Percentiles rank a stretch among this genome's conserved stretches.
Conservation (phyloP, 2,113 vertebrate species). For the Mungos mungo region DNA sequence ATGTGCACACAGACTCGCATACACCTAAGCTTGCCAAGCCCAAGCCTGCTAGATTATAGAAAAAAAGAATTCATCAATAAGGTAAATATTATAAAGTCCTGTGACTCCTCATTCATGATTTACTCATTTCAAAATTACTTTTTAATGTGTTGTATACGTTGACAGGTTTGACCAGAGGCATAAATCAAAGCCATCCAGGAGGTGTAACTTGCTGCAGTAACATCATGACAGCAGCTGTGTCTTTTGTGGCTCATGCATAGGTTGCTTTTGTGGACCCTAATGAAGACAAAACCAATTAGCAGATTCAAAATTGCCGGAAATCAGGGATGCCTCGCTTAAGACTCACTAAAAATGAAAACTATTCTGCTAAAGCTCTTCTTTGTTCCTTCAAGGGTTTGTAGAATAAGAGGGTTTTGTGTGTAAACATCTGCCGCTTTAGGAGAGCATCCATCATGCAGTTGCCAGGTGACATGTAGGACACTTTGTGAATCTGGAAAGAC, state of each 20-base stretch:
- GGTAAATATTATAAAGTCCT: slow-evolving; percentile 42
- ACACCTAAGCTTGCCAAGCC: neutral
- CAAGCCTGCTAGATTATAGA: slow-evolving; percentile 46
- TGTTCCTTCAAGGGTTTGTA: slow-evolving; percentile 35
- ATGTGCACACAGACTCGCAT: neutral
- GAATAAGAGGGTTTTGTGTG: neutral
- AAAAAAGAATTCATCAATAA: slow-evolving; percentile 54
- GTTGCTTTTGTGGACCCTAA: slow-evolving; percentile 68
- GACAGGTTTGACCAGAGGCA: slow-evolving; percentile 76
- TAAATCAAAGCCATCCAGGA: slow-evolving; percentile 72
- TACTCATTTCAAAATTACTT: slow-evolving; percentile 33
- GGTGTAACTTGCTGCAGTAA: slow-evolving; percentile 42
- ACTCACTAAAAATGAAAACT: slow-evolving; percentile 54
- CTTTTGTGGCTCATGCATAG: slow-evolving; percentile 71
- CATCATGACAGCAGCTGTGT: slow-evolving; percentile 78
- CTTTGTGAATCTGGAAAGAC: slow-evolving; percentile 54
- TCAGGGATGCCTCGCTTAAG: slow-evolving; percentile 65
- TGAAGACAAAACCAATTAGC: slow-evolving; percentile 73
- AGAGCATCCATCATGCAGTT: neutral
- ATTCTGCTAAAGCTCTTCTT: slow-evolving; percentile 41
- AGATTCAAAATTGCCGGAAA: slow-evolving; percentile 83
- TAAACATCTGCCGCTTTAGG: slow-evolving; percentile 46
- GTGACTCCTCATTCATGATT: slow-evolving; percentile 68
- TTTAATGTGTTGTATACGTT: slow-evolving; percentile 6
- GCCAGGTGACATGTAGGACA: neutral